Conservation (phyloP, 2,113 vertebrate species). For the Daubentonia madagascariensis region DNA sequence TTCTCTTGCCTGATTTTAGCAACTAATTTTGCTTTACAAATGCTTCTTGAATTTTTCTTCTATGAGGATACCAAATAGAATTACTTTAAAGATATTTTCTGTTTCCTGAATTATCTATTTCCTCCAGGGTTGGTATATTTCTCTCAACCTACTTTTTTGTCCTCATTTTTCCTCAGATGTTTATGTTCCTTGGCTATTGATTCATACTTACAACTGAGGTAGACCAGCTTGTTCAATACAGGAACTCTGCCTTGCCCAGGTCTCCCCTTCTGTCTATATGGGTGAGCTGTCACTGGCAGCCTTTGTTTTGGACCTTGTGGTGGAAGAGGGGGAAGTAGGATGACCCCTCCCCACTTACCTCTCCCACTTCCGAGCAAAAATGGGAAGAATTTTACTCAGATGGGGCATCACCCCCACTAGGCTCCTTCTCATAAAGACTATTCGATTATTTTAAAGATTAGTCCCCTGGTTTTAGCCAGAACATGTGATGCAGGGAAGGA, state of each 20-base stretch:
- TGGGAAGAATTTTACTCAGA: not conserved
- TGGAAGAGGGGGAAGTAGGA: not conserved
- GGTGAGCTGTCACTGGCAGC: not conserved
- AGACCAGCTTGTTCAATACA: not conserved
- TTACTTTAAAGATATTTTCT: constrained; percentile 16
- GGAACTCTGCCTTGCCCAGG: not conserved
- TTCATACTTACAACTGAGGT: not conserved
- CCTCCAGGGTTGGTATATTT: not conserved
- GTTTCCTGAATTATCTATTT: not conserved
- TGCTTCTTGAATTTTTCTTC: not conserved
- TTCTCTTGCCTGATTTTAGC: not conserved
- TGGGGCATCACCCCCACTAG: not conserved
- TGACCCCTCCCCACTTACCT: not conserved
- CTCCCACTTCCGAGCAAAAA: not conserved
- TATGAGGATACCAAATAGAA: not conserved
- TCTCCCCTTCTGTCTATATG: not conserved
- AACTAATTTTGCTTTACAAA: not conserved
- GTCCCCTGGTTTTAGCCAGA: constrained; percentile 25
- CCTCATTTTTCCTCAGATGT: not conserved
- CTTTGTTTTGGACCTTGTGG: not conserved
- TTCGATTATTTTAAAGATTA: not conserved
- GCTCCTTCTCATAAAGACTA: not conserved
- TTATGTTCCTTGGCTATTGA: not conserved
- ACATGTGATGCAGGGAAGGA: constrained; percentile 16
- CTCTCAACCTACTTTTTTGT: not conserved